Evolutionary conservation across 2,797 vertebrate species (phyloP), one percentile per base, ranked within the genome.

Genomic region (Cynopterus sphinx): DNA sequence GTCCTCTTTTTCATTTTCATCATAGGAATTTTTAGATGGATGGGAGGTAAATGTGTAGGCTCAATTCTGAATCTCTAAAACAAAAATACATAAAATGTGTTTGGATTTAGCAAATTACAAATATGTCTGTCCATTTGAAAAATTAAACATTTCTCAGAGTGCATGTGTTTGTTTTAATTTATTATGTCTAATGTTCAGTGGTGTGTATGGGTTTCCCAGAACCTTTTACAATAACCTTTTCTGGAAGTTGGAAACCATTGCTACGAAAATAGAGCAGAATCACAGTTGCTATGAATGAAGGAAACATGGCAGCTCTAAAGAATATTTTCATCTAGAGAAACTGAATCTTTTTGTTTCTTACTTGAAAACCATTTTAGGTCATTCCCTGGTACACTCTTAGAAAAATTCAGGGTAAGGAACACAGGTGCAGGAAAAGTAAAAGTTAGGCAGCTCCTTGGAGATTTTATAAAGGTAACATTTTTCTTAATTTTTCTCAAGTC

Each of bases 21-120:
- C 16, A 36, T 84, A 81, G 17, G 36, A 77, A 33, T 59, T 78
- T 63, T 71, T 28, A 71, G 46, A 81, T 67, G 46, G 9, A 41
- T 74, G 21, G 0, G 33, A 65, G 9, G 36, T 53, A 84, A 77
- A 63, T 61, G 31, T 21, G 8, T 77, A 41, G 39, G 55, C n/a
- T 81, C 46, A 67, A 63, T 95, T 74, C 67, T 83, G 71, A 75
- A 75, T 87, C 51, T 91, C 82, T 75, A 75, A 53, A 95, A 74
- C 36, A 78, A 59, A 83, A 74, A 63, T 46, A 36, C 6, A 53
- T 82, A 61, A 74, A 81, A 83, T 83, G 11, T 55, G 10, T 77
- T 70, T 95, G 43, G 19, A 53, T 71, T 63, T 88, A 22, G 16
- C 36, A 71, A 84, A 84, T 92, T 33, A 46, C 6, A 95, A 28